Base-by-base conservation (phyloP, 64 coral and sea anemone species). In the Montipora sp. region DNA sequence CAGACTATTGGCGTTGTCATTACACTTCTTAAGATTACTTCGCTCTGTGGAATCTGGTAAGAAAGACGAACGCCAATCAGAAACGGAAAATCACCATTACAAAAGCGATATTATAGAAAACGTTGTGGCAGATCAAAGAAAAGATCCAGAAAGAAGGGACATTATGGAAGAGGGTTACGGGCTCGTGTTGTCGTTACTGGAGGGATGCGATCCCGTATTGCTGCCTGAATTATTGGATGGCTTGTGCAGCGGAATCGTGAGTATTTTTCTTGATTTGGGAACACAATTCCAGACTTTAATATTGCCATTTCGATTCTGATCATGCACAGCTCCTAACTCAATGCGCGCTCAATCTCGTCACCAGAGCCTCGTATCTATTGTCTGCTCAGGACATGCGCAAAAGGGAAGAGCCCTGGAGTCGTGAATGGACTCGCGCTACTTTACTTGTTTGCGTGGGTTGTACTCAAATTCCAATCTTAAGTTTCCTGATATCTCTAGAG, bases 141-240 rank as follows among this genome's bases (percentile, higher is more conserved):
- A 19, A 12, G 16, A 7, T 70, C 5, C 7, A 11, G 63, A 66
- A 10, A 82, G 3, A 10, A 49, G 43, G 36, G 72, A 77, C 18
- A 84, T 55, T 84, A 8, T 7, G 4, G 80, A 84, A 2, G 72
- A 84, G 46, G 59, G 73, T 3, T 65, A 92, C 13, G 6, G 44
- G 23, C 80, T 92, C 48, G 45, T 84, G 18, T 23, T 92, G 68
- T 92, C 90, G 2, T 65, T 92, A 23, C 36, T 92, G 8, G 51
- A 83, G 16, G 72, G 90, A 47, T 84, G 78, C 75, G 59, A 81
- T 50, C 74, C 51, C 19, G 90, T 7, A n/a, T 60, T 84, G 10
- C 80, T 84, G 15, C 18, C 74, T 0, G 51, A 75, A n/a, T 72
- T 92, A n/a, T 79, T 92, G 1, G 82, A 92, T 23, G 80, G 72